Evolutionary conservation across 2,113 vertebrate species (phyloP), one percentile per base, ranked within the genome.

Genomic region (Meleagris gallopavo): DNA sequence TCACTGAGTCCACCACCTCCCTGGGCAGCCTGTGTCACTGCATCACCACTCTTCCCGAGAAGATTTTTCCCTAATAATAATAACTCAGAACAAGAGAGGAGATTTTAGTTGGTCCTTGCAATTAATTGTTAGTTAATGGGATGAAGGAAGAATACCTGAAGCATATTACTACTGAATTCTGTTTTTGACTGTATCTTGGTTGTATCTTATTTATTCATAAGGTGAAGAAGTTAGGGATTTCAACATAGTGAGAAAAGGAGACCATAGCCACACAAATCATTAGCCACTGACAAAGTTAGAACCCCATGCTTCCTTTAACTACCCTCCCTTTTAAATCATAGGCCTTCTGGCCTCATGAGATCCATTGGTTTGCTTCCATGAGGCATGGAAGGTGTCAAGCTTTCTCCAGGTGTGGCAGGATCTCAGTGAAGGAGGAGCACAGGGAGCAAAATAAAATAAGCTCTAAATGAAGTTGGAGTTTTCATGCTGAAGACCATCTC

Each of bases 171-270:
- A 46, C 65, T 67, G 29, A 41, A 40, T 79, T 72, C 20, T 58
- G 1, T 1, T 70, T 69, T 60, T 46, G 48, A 4, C 2, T 7
- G 1, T 2, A 29, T 17, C 46, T 82, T 34, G 15, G 29, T 10
- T 61, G 21, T 61, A 24, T 62, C 46, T 48, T 57, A 13, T 24
- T 54, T 32, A 65, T 24, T 24, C 54, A 22, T 62, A 40, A 66
- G 58, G 27, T 54, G 36, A 30, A 30, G 55, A 66, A 66, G 19
- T 40, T 16, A 25, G 15, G 38, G 30, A 10, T 50, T 62, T 24
- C 50, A 34, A 41, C 60, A 50, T 8, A n/a, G 30, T 17, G 40
- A 61, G 36, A 62, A 62, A 62, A 62, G 25, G 45, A n/a, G n/a
- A 43, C n/a, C 32, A 45, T 22, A 15, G 20, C 30, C 41, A 41